Evolutionary conservation across 1,140 invertebrate genomes (phyloP).

Genomic region (Copidosoma floridanum): DNA sequence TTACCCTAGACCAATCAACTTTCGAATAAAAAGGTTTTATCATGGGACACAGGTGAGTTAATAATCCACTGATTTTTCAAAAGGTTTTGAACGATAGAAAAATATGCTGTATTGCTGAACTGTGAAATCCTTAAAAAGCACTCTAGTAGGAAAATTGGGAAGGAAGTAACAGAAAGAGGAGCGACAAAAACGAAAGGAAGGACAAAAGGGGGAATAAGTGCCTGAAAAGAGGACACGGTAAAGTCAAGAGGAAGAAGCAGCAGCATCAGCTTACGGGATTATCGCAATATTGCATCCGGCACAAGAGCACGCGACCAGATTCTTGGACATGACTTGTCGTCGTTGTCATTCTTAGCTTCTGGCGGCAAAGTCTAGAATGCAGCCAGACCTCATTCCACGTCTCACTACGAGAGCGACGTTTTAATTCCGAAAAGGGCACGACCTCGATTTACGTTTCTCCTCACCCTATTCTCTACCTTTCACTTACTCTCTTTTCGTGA

Average conservation of each 20-base stretch:
- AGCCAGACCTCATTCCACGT: constrained; percentile 17
- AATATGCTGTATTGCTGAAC: no score
- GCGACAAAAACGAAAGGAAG: constrained; percentile 1
- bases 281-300: constrained; percentile 19
- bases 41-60: no score
- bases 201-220: neutral
- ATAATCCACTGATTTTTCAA: no score
- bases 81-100: no score
- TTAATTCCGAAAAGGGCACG: constrained; percentile 14
- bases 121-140: no score
- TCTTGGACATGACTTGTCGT: constrained; percentile 12
- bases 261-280: constrained; percentile 21
- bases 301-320: constrained; percentile 3
- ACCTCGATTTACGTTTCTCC: constrained; percentile 6
- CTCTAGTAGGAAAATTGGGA: no score
- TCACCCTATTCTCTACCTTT: no score
- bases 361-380: constrained; percentile 4
- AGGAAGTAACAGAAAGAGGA: no score
- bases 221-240: no score
- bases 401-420: constrained; percentile 1
- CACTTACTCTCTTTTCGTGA: no score
- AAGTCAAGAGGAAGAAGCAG: neutral
- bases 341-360: neutral
- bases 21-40: no score
- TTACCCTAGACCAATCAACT: no score